These are phyloP conservation scores for Agelastica alni DNA, from an alignment of 2,888 invertebrate species.

Conservation along the genomic window DNA sequence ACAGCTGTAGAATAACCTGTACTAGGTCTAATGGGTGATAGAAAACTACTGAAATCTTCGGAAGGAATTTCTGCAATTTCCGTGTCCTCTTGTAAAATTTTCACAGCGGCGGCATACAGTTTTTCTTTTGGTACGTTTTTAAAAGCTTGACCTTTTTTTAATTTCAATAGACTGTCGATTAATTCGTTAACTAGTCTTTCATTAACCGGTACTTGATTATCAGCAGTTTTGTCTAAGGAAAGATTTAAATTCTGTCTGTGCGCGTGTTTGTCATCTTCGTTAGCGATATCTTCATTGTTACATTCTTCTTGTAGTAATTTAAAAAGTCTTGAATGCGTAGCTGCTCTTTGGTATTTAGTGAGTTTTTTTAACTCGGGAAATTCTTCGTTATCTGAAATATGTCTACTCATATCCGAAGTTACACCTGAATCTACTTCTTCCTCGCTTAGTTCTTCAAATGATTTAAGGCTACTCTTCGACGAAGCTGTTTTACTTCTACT, in stretches of 20 bases:
- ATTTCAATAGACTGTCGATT: slow-evolving; percentile 62
- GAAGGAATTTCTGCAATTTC: slow-evolving; percentile 58
- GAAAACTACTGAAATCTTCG: slow-evolving; percentile 50
- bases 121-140: slow-evolving; percentile 63
- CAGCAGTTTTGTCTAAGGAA: slow-evolving; percentile 33
- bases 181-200: slow-evolving; percentile 64
- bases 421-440: slow-evolving; percentile 71
- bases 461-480: slow-evolving; percentile 51
- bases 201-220: slow-evolving; percentile 60
- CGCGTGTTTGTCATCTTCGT: slow-evolving; percentile 47
- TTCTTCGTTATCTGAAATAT: slow-evolving; percentile 70
- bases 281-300: slow-evolving; percentile 54
- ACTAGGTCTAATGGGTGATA: slow-evolving; percentile 49
- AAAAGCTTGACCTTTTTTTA: slow-evolving; percentile 61
- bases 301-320: slow-evolving; percentile 67
- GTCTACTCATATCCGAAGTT: slow-evolving; percentile 70
- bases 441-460: slow-evolving; percentile 53
- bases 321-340: slow-evolving; percentile 73
- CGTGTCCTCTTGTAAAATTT: slow-evolving; percentile 62
- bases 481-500: slow-evolving; percentile 42
- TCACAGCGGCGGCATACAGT: slow-evolving; percentile 62
- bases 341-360: slow-evolving; percentile 68
- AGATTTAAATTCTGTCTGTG: neutral
- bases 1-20: slow-evolving; percentile 59
- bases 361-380: slow-evolving; percentile 63